These are phyloP conservation scores for Epinephelus lanceolatus DNA, from an alignment of 2,113 vertebrate genomes.

Conservation along the genomic window DNA sequence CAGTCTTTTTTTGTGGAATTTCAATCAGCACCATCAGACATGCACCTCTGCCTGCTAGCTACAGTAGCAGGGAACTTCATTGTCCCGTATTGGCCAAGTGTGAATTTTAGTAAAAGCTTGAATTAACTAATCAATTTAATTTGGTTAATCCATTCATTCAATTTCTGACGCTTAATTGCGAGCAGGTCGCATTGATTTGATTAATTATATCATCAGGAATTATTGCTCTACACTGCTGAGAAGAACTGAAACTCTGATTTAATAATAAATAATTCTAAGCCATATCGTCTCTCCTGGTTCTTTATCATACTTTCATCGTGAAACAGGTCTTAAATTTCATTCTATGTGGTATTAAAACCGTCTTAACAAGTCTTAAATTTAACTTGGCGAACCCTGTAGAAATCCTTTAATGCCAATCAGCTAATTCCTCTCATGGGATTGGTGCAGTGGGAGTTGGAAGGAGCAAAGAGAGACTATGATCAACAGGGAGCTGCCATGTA, in stretches of 20 bases:
- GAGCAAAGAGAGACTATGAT: conserved; percentile 12
- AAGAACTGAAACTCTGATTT: not conserved
- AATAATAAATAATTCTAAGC: not conserved
- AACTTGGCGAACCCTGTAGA: conserved; percentile 7
- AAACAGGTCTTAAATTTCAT: conserved; percentile 1
- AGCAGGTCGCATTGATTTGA: not conserved
- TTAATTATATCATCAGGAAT: not conserved
- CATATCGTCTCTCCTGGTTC: not conserved
- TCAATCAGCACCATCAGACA: not conserved
- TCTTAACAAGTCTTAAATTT: not conserved
- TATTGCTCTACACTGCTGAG: not conserved
- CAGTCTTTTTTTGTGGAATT: not conserved
- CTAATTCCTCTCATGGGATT: conserved; percentile 2
- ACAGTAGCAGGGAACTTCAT: not conserved
- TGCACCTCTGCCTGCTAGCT: not conserved
- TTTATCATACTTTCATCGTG: not conserved
- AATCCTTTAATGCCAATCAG: conserved; percentile 1
- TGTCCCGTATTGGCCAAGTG: not conserved
- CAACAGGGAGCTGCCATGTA: conserved; percentile 27
- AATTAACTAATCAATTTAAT: not conserved
- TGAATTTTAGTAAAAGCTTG: not conserved
- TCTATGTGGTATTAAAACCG: not conserved
- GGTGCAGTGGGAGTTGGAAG: conserved; percentile 18
- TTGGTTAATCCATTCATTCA: conserved; percentile 7
- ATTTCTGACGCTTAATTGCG: conserved; percentile 4